Conservation (phyloP, 1,140 invertebrate species). For the Aphidius gifuensis region DNA sequence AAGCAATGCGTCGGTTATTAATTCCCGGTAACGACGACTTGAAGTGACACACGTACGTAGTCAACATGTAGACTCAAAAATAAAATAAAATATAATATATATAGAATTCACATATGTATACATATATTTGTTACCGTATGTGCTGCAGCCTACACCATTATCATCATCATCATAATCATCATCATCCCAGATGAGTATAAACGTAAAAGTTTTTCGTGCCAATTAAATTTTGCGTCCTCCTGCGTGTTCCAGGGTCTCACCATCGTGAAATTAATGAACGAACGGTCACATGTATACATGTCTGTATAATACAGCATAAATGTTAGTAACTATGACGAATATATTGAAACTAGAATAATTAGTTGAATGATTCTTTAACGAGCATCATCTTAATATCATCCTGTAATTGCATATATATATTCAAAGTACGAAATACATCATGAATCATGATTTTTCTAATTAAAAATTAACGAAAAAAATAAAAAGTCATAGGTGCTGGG, state of each 20-base stretch:
- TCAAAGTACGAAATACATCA: no score
- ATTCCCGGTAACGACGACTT: conserved; percentile 23
- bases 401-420: neutral
- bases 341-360: conserved; percentile 13
- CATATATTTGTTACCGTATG: neutral
- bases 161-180: no score
- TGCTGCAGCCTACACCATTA: neutral
- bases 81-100: conserved; percentile 10
- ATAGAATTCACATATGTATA: conserved; percentile 8
- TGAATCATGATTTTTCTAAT: no score
- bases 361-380: conserved; percentile 19
- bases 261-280: conserved; percentile 27
- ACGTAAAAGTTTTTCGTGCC: conserved; percentile 27
- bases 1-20: conserved; percentile 23
- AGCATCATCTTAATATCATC: neutral
- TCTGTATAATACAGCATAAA: conserved; percentile 19
- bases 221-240: conserved; percentile 23
- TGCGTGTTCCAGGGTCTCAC: conserved; percentile 3
- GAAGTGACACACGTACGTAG: conserved; percentile 20
- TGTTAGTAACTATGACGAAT: conserved; percentile 17
- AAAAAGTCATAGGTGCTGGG: no score
- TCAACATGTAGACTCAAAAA: conserved; percentile 9
- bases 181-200: neutral
- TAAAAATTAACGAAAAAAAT: no score
- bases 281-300: conserved; percentile 13